Conservation (phyloP, 2,113 vertebrate genomes). For the Amblyornis subalaris region DNA sequence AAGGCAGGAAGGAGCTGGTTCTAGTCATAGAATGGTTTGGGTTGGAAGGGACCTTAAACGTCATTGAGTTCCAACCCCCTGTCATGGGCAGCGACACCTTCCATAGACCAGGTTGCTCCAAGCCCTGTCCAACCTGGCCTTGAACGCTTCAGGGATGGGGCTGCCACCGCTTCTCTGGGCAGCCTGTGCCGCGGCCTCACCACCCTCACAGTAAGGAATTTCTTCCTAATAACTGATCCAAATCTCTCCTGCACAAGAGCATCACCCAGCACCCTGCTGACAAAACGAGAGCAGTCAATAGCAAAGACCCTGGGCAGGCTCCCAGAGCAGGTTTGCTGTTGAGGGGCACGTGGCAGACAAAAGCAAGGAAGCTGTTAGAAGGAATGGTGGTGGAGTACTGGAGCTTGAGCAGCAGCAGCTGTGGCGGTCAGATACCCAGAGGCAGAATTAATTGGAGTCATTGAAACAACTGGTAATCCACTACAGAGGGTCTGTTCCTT, state of each 20-base stretch:
- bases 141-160: too few species aligned
- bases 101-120: background rate
- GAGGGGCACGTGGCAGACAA: accelerated
- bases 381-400: background rate
- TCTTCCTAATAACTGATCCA: background rate
- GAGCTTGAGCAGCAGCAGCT: background rate
- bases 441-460: background rate
- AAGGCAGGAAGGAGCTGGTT: background rate
- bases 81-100: background rate
- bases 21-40: background rate
- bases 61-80: too few species aligned
- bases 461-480: background rate
- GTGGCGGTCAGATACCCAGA: background rate
- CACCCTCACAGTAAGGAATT: background rate
- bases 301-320: background rate
- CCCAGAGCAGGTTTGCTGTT: background rate
- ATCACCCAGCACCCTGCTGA: background rate
- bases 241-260: background rate
- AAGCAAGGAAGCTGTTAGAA: background rate
- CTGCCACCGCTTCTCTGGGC: background rate
- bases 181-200: background rate
- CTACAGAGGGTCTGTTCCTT: background rate
- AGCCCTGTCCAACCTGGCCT: too few species aligned
- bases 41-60: background rate
- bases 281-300: accelerated